Evolutionary conservation across 2,797 vertebrate genomes (phyloP), one percentile per base, ranked within the genome.

Genomic region (Enteromius fasciolatus): DNA sequence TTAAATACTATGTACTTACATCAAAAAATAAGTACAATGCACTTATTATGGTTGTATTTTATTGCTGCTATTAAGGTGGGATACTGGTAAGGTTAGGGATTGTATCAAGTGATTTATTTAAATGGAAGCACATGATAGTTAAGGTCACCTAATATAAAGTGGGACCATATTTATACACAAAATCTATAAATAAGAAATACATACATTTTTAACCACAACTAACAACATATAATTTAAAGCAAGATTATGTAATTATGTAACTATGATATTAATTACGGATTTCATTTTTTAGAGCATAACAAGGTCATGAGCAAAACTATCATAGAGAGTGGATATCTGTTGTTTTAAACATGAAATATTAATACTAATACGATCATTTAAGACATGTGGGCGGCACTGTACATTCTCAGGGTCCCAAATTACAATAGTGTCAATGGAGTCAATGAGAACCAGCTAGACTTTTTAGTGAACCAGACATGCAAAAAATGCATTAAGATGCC

Each of bases 401-500:
- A 82, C 85, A 84, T 76, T 72, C 12, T 76, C 63, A 73, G 73
- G 81, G 81, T 73, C 48, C 23, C 54, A 73, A 44, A 76, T 68
- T 70, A 84, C 78, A 76, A 44, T 68, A 61, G 82, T 76, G 84
- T 80, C 70, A 84, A 87, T 85, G 90, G 64, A 79, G 85, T 87
- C 87, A 91, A 90, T 90, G 88, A 91, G 84, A 91, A 90, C 88
- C 91, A 92, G 91, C 88, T 77, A 92, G 90, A 92, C 76, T 88
- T 86, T 74, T 78, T 68, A 89, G 92, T 89, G 78, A 87, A 93
- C 88, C 90, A 92, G 86, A 92, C 93, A 93, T 94, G 94, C 93
- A 94, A 90, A 91, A 83, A 89, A 93, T 89, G 89, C 87, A 88
- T 90, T 87, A 91, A 91, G 83, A 94, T 90, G 90, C 77, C 0